A percentile compares a stretch with the other conserved stretches of the same genome.
These are phyloP conservation scores for Sycophila sp. DNA, from an alignment of 1,140 invertebrate genomes.

Conservation along the genomic window DNA sequence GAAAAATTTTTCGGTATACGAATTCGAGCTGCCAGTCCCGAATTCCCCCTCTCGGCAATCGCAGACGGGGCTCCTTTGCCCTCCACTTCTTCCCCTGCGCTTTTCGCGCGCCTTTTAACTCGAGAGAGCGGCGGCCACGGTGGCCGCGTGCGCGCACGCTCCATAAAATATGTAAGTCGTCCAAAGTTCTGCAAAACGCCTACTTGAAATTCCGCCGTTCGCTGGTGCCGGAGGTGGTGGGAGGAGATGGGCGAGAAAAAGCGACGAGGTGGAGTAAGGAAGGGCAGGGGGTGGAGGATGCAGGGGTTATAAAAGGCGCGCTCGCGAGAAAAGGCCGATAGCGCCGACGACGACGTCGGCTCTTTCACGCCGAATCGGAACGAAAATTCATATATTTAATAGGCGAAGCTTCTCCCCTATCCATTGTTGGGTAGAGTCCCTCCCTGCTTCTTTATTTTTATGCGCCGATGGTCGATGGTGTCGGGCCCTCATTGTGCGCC, in stretches of 20 bases:
- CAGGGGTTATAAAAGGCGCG: not conserved
- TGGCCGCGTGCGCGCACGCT: not conserved
- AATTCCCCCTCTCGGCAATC: not conserved
- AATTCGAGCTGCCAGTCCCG: not conserved
- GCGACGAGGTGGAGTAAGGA: too few relatives aligned
- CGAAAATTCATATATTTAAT: slow-evolving; percentile 36
- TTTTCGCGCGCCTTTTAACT: not conserved
- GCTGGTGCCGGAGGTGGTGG: not conserved
- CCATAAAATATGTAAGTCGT: slow-evolving; percentile 37
- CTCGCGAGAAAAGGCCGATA: slow-evolving; percentile 11
- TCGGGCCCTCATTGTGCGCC: slow-evolving; percentile 11
- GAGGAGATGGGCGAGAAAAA: not conserved
- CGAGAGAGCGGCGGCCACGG: not conserved
- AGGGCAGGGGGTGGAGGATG: not conserved
- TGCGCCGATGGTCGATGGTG: not conserved
- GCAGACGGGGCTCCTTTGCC: not conserved
- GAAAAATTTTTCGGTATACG: slow-evolving; percentile 5
- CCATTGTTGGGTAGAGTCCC: slow-evolving; percentile 2
- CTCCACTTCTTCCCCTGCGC: not conserved
- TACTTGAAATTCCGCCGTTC: slow-evolving; percentile 19
- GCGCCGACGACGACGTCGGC: not conserved
- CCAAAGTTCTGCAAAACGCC: slow-evolving; percentile 32
- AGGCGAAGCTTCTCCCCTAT: slow-evolving; percentile 2
- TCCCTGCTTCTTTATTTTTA: slow-evolving; percentile 17
- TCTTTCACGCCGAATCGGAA: slow-evolving; percentile 19